These are phyloP conservation scores for Rhynchotus rufescens DNA, from an alignment of 2,797 vertebrate species.

Conservation along the genomic window DNA sequence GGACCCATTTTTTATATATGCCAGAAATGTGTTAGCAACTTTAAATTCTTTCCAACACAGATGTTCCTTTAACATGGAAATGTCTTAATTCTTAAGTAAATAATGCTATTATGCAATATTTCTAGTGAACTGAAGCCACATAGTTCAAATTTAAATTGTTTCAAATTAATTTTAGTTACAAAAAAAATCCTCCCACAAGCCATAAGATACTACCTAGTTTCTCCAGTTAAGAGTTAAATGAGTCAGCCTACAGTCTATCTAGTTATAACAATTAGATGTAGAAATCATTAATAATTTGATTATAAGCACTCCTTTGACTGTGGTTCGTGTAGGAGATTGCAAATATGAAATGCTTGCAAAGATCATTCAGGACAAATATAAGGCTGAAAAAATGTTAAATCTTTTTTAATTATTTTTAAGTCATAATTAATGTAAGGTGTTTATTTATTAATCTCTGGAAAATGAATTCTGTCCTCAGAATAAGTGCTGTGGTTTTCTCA, in stretches of 20 bases:
- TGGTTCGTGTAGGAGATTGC: constrained; percentile 20
- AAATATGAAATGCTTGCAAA: neutral
- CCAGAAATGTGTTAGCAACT: neutral
- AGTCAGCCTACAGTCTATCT: neutral
- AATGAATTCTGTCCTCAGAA: constrained; percentile 57
- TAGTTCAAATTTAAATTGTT: neutral
- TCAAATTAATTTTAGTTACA: neutral
- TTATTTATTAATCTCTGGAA: constrained; percentile 61
- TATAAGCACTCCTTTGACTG: constrained; percentile 39
- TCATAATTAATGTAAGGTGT: constrained; percentile 66
- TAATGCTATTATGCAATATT: neutral
- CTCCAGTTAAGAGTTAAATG: constrained; percentile 41
- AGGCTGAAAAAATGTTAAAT: constrained; percentile 55
- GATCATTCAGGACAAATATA: constrained; percentile 56
- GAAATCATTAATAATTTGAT: constrained; percentile 67
- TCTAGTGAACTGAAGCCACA: neutral
- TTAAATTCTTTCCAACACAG: neutral
- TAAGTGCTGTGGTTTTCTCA: constrained; percentile 60
- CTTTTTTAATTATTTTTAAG: constrained; percentile 59
- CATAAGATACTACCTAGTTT: constrained; percentile 10
- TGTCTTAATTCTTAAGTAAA: neutral
- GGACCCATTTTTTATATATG: neutral
- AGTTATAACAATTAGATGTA: constrained; percentile 47
- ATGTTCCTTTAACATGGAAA: neutral
- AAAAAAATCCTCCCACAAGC: neutral